Percentiles rank a stretch among this genome's conserved stretches.
These are phyloP conservation scores for Lymantria monacha DNA, from an alignment of 2,888 invertebrate species.

Conservation along the genomic window DNA sequence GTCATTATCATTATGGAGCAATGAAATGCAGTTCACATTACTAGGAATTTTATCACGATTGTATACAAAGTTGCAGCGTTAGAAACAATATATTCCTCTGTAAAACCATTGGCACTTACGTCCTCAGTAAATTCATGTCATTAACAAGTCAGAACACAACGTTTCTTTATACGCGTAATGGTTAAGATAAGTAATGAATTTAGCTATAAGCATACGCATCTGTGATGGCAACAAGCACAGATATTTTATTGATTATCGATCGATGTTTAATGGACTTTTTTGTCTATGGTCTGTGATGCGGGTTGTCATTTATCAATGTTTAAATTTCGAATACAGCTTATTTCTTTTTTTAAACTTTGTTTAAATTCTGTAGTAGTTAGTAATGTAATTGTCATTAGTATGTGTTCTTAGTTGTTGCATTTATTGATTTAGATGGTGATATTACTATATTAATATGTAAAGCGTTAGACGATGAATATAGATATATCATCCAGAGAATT, in stretches of 20 bases:
- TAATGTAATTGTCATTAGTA: background rate
- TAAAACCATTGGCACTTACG: background rate
- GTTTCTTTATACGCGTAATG: constrained; percentile 62
- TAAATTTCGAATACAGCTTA: constrained; percentile 3
- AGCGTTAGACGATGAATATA: no score
- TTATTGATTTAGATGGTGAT: no score
- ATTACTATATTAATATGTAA: no score
- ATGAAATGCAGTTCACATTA: background rate
- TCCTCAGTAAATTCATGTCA: constrained; percentile 13
- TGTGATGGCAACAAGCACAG: constrained; percentile 35
- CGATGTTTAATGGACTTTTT: constrained; percentile 54
- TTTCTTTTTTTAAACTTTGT: background rate
- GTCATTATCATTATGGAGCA: background rate
- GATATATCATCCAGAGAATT: no score
- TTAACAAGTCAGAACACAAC: constrained; percentile 40
- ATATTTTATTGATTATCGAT: constrained; percentile 60
- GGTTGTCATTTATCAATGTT: constrained; percentile 32
- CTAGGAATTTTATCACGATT: background rate
- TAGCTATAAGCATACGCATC: constrained; percentile 46
- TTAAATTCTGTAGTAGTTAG: background rate
- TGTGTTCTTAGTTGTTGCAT: background rate
- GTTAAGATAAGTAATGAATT: constrained; percentile 65
- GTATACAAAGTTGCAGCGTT: background rate
- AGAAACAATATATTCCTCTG: background rate
- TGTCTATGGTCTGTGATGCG: constrained; percentile 27